Base-by-base conservation (phyloP, 2,797 vertebrate genomes). In the Poecile montanus region DNA sequence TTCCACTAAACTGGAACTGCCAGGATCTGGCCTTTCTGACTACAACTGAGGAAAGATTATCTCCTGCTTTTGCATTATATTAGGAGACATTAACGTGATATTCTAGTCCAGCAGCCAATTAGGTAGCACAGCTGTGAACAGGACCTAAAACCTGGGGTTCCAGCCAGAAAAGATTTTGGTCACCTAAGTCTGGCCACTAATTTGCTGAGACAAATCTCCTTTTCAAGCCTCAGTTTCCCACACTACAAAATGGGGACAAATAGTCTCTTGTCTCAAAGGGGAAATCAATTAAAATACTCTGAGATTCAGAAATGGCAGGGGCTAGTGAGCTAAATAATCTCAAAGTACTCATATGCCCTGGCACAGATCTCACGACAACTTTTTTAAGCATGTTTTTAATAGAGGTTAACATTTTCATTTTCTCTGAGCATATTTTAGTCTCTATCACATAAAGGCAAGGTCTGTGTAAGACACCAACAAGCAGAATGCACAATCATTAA, bases 371-470 rank as follows among this genome's bases (percentile, higher is more conserved):
- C 65, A 94, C 85, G 89, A 73, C 70, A 94, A 80, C 50, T 89
- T 94, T 88, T 58, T 85, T 77, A 76, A 1, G 27, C 42, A 32
- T 74, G 48, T 83, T 79, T 94, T 81, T 95, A 94, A 79, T 26
- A 93, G 77, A 94, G 91, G 86, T 89, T 95, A 89, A 95, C 71
- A 65, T 87, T 96, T 96, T 71, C 72, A 81, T 85, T 96, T 93
- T 93, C 88, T 65, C 81, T 32, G 73, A 94, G 82, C 86, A 34
- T 78, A 93, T 92, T 83, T 89, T 91, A 94, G 61, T 26, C 85
- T 93, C 47, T 88, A 75, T 54, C 75, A 80, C 91, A 76, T 95
- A 93, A 95, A 96, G 94, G 72, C 57, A 60, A 82, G 67, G 53
- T 27, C 88, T 89, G 5, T 36, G 75, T 3, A 2, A 96, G 91